Base-by-base conservation (phyloP, 92 coral and sea anemone genomes). In the Desmophyllum pertusum region DNA sequence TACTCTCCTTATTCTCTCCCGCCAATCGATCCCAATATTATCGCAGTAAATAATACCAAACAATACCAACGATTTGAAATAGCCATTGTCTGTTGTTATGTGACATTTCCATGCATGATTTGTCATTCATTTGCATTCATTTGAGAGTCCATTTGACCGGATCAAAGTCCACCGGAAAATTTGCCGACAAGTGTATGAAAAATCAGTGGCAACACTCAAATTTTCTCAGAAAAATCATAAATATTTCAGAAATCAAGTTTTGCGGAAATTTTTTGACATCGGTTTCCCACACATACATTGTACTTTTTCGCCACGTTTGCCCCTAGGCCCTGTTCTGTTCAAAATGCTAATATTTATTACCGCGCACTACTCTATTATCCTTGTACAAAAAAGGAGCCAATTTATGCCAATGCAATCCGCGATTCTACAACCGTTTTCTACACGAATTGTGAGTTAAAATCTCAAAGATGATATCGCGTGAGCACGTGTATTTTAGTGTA, bases 81-180 rank as follows among this genome's bases (percentile, higher is more conserved):
- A n/a, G n/a, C n/a, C n/a, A n/a, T n/a, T n/a, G n/a, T 4, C 4
- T 21, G 21, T 14, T 18, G 63, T 57, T 6, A 23, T 59, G 25
- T 59, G 33, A 59, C 35, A 2, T 25, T 2, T 23, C 14, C 4
- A 27, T 59, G 33, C 6, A 6, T 4, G 2, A n/a, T 27, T 27
- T 48, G 19, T 48, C 65, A 59, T 59, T n/a, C 65, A 48, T 59
- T 59, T 59, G 65, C 31, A 27, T 48, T 13, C 2, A 15, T 59
- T 59, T n/a, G 31, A 55, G 62, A 17, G 29, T 55, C 27, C 27
- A 5, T 55, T n/a, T 8, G 15, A 2, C 29, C 35, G 33, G 65
- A 11, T 59, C 65, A 59, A 59, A 59, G 65, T 59, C 31, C 65
- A 59, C 15, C 65, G 65, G 65, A 55, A 55, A 55, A 21, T 55